These are phyloP conservation scores for Tuta absoluta DNA, from an alignment of 2,888 invertebrate genomes.

Conservation along the genomic window DNA sequence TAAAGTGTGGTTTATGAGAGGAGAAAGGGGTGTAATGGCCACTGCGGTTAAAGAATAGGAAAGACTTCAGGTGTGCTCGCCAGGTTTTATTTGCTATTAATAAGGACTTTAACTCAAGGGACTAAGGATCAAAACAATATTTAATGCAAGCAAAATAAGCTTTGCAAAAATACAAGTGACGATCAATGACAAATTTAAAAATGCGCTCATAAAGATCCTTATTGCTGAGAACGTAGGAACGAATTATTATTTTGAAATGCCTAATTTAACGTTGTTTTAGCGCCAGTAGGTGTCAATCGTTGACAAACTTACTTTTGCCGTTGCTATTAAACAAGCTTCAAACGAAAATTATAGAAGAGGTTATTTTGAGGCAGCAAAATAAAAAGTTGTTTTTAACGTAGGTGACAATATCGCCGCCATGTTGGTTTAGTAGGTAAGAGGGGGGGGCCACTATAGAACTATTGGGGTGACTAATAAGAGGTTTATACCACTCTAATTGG, in stretches of 20 bases:
- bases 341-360: not conserved
- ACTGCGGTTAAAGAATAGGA: slow-evolving; percentile 68
- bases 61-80: slow-evolving; percentile 58
- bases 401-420: slow-evolving; percentile 79
- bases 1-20: slow-evolving; percentile 32
- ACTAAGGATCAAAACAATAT: not conserved
- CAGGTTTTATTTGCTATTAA: slow-evolving; percentile 34
- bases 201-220: not conserved
- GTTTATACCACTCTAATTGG: slow-evolving; percentile 77
- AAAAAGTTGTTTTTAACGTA: slow-evolving; percentile 49
- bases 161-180: not conserved
- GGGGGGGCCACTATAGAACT: slow-evolving; percentile 44
- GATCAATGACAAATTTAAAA: not conserved
- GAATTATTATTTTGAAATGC: not conserved
- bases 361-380: not conserved
- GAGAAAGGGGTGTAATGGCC: slow-evolving; percentile 66
- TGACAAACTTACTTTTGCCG: not conserved
- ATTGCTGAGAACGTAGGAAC: not conserved
- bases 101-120: not conserved
- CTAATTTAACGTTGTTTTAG: not conserved
- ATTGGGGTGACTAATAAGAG: slow-evolving; percentile 69
- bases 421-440: slow-evolving; percentile 70
- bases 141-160: not conserved
- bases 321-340: not conserved
- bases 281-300: not conserved